A percentile compares a stretch with the other conserved stretches of the same genome.
Conservation (phyloP, 2,797 vertebrate genomes). For the Cyclura pinguis region DNA sequence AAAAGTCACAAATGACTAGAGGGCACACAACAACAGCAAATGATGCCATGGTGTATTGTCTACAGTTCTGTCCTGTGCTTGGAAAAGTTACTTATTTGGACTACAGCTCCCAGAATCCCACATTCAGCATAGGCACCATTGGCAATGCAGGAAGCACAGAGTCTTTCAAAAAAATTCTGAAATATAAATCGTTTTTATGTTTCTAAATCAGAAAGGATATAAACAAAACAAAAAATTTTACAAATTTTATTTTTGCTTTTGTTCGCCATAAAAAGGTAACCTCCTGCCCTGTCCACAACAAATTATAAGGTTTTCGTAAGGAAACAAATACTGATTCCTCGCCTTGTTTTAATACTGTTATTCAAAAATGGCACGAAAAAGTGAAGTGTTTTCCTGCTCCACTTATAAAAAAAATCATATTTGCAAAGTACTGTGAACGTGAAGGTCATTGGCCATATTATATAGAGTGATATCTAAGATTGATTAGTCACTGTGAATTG, state of each 20-base stretch:
- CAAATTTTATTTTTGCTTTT: not conserved
- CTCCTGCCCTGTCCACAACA: not conserved
- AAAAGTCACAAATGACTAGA: too few relatives aligned
- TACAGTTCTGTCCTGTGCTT: too few relatives aligned
- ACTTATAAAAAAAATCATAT: slow-evolving; percentile 14
- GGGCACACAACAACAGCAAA: too few relatives aligned
- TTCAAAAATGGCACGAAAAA: not conserved
- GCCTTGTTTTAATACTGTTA: not conserved
- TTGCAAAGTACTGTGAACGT: not conserved
- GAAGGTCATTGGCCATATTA: slow-evolving; percentile 9
- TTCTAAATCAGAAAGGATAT: too few relatives aligned
- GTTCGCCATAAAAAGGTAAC: not conserved
- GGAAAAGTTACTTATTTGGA: too few relatives aligned
- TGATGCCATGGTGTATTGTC: too few relatives aligned
- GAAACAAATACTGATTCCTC: not conserved
- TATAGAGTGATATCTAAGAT: not conserved
- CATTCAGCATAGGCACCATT: too few relatives aligned
- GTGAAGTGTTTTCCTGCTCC: slow-evolving; percentile 15
- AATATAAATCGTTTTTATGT: too few relatives aligned
- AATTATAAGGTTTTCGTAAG: not conserved
- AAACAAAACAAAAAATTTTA: not conserved
- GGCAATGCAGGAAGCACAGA: too few relatives aligned
- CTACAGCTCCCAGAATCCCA: too few relatives aligned
- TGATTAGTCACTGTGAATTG: not conserved
- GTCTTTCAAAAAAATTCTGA: too few relatives aligned